These are phyloP conservation scores for Acrocera orbiculus DNA, from an alignment of 2,888 invertebrate species.

Conservation along the genomic window DNA sequence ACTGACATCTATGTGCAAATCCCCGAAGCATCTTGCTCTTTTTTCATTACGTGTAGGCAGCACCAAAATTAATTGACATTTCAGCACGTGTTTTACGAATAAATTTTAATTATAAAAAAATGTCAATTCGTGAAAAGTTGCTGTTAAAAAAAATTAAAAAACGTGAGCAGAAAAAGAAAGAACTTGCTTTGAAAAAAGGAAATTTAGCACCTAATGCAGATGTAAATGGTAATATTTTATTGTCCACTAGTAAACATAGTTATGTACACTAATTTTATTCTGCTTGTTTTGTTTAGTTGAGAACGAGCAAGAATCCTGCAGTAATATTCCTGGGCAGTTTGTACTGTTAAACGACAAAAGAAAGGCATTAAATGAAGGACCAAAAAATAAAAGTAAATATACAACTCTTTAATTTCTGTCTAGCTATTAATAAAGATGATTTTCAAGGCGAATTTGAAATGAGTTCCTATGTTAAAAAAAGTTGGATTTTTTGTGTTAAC, in stretches of 20 bases:
- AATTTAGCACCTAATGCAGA: constrained; percentile 17
- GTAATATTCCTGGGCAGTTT: constrained; percentile 4
- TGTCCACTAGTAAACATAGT: neutral
- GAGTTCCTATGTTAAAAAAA: constrained; percentile 19
- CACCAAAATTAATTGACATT: no score
- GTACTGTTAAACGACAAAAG: constrained; percentile 1
- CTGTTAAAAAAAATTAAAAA: constrained; percentile 62
- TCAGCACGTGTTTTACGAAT: no score
- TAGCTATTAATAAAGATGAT: constrained; percentile 33
- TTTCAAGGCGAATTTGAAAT: constrained; percentile 46
- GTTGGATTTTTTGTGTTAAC: no score
- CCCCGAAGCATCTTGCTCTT: no score
- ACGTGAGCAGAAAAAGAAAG: constrained; percentile 51
- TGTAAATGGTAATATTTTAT: neutral
- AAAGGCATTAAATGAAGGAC: neutral
- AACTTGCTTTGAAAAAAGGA: constrained; percentile 43
- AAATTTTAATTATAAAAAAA: constrained; percentile 12
- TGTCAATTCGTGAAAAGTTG: constrained; percentile 41
- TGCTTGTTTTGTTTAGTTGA: neutral
- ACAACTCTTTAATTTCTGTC: no score
- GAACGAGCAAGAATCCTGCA: neutral
- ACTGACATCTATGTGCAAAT: no score
- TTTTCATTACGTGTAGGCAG: no score
- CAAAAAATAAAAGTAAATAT: neutral
- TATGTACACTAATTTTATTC: neutral